Evolutionary conservation across 2,888 invertebrate species (phyloP), one percentile per base, ranked within the genome.

Genomic region (Nycteola revayana): DNA sequence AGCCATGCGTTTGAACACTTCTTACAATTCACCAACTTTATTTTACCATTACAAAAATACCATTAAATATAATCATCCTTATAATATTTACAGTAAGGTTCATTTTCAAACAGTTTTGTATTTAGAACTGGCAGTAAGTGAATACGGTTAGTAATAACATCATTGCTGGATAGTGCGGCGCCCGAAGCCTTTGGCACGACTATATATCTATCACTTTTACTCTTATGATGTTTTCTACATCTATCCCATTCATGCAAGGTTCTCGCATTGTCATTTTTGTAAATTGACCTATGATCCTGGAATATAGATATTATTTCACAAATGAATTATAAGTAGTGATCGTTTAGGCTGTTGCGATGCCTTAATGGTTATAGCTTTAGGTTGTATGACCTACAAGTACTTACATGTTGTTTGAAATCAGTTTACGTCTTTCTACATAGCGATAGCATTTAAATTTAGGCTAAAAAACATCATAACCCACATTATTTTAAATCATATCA

Each of bases 201-300:
- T 43, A 40, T 33, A 25, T 26, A 4, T 7, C 32, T 39, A 10
- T 73, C 76, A 45, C 60, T 49, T 30, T 75, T 51, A 3, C 43
- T 23, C 69, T 18, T 9, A 10, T 10, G 0, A 1, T 9, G 26
- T 9, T 28, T 42, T 11, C 6, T 69, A 66, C 62, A 1, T 45
- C 17, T 25, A 1, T 72, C 70, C 46, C 56, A 28, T 14, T 77
- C 64, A 40, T 26, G 17, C 58, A 32, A 29, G 55, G 59, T 64
- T 71, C 74, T 70, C 62, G 74, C 75, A 67, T 75, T 82, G 83
- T 84, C 81, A 83, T 84, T 83, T 84, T 83, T 79, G 75, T 72
- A 74, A 75, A 78, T 74, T 76, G 79, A 81, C 78, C 84, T 75
- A 49, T 77, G 80, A 77, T 68, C 80, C 70, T 74, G 70, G 66